A percentile compares a stretch with the other conserved stretches of the same genome.
These are phyloP conservation scores for Paramormyrops hopkinsi DNA, from an alignment of 2,797 vertebrate species.

Conservation along the genomic window DNA sequence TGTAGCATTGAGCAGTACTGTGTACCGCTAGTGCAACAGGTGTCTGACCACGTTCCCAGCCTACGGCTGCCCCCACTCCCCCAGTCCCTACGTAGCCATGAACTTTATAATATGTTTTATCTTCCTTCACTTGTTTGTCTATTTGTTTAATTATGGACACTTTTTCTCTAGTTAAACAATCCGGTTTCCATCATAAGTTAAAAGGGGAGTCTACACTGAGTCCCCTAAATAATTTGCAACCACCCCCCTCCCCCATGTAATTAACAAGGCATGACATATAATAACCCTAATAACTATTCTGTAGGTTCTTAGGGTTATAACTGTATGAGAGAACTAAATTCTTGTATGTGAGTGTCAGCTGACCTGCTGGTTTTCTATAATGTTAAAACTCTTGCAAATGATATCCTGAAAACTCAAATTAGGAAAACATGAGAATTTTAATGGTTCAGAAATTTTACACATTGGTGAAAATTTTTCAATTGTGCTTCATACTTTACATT, in stretches of 20 bases:
- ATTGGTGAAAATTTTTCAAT: not conserved
- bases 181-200: constrained; percentile 42
- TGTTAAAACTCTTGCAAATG: not conserved
- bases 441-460: not conserved
- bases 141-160: constrained; percentile 61
- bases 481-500: not conserved
- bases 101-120: constrained; percentile 69
- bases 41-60: constrained; percentile 18
- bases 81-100: constrained; percentile 53
- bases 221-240: not conserved
- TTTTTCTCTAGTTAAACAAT: constrained; percentile 53
- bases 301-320: not conserved
- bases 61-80: not conserved
- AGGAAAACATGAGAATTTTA: not conserved
- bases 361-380: not conserved
- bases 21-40: constrained; percentile 39
- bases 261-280: not conserved
- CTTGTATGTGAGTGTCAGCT: not conserved
- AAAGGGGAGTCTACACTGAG: constrained; percentile 46
- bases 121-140: constrained; percentile 53
- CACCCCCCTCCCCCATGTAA: not conserved
- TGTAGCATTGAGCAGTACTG: constrained; percentile 9
- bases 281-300: not conserved
- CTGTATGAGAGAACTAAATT: not conserved
- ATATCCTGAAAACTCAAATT: not conserved